Conservation (phyloP, 1,140 invertebrate genomes). For the Aethina tumida region DNA sequence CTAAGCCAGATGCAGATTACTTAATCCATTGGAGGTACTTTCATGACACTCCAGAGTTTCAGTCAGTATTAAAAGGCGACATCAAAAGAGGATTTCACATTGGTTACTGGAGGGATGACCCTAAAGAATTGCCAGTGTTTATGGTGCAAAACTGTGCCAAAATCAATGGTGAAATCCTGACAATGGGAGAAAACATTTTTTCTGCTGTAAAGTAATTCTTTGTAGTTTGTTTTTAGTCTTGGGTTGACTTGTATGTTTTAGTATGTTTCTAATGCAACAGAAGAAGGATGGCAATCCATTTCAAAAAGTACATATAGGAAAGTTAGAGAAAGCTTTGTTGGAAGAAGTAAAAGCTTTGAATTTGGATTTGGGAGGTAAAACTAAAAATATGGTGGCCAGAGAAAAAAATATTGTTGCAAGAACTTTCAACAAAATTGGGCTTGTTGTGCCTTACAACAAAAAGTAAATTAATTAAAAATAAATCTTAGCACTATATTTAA, state of each 20-base stretch:
- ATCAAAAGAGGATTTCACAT: slow-evolving; percentile 65
- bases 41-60: slow-evolving; percentile 91
- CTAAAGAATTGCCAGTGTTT: slow-evolving; percentile 61
- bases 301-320: slow-evolving; percentile 46
- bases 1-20: slow-evolving; percentile 49
- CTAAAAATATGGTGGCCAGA: slow-evolving; percentile 49
- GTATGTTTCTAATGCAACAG: slow-evolving; percentile 51
- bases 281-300: slow-evolving; percentile 55
- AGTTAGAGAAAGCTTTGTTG: slow-evolving; percentile 51
- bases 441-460: slow-evolving; percentile 79
- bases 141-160: slow-evolving; percentile 62
- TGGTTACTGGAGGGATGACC: slow-evolving; percentile 83
- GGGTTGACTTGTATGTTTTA: slow-evolving; percentile 31
- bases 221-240: background rate
- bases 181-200: slow-evolving; percentile 76
- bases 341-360: slow-evolving; percentile 53
- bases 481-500: too few relatives aligned
- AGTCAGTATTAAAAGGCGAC: slow-evolving; percentile 62
- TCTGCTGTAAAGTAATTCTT: slow-evolving; percentile 64
- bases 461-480: slow-evolving; percentile 49
- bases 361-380: slow-evolving; percentile 50
- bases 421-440: slow-evolving; percentile 76
- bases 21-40: slow-evolving; percentile 83
- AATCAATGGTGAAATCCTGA: slow-evolving; percentile 55
- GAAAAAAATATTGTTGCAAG: slow-evolving; percentile 61